These are phyloP conservation scores for Pangasius macronema DNA, from an alignment of 2,797 vertebrate species.

Conservation along the genomic window DNA sequence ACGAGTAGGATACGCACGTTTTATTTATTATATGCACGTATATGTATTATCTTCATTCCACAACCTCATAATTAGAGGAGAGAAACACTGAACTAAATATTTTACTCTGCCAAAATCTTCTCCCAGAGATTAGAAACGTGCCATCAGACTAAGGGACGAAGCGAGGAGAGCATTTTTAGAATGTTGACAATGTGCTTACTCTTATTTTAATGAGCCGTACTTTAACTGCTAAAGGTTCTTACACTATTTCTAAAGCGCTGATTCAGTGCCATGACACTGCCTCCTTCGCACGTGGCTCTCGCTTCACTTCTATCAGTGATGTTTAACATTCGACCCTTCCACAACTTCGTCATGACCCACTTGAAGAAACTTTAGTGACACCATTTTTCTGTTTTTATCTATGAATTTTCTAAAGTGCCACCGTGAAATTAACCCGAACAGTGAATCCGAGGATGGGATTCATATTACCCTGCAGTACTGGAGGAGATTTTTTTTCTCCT, in stretches of 20 bases:
- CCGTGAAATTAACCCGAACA: conserved; percentile 47
- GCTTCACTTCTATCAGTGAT: conserved; percentile 35
- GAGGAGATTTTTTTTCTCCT: conserved; percentile 7
- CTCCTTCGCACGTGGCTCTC: conserved; percentile 14
- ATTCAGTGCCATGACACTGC: conserved; percentile 34
- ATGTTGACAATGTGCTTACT: background rate
- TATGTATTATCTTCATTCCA: background rate
- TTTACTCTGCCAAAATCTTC: background rate
- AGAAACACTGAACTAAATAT: background rate
- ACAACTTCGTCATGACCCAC: conserved; percentile 51
- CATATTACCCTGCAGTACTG: conserved; percentile 26
- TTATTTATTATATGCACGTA: background rate
- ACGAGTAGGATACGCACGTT: background rate
- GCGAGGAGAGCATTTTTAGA: background rate
- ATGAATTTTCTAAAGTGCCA: conserved; percentile 15
- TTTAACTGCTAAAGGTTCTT: background rate
- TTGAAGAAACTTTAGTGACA: conserved; percentile 39
- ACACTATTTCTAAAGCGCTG: conserved; percentile 20
- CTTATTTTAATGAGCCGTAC: no score
- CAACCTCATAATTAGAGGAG: background rate
- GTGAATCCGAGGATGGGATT: conserved; percentile 33
- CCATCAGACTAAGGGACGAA: background rate
- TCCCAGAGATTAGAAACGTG: background rate
- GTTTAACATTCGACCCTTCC: conserved; percentile 39
- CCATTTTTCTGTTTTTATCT: conserved; percentile 30